phyloP scores from a whole-genome alignment of 2,888 invertebrate species.

The Leptarthrus brevirostris region DNA sequence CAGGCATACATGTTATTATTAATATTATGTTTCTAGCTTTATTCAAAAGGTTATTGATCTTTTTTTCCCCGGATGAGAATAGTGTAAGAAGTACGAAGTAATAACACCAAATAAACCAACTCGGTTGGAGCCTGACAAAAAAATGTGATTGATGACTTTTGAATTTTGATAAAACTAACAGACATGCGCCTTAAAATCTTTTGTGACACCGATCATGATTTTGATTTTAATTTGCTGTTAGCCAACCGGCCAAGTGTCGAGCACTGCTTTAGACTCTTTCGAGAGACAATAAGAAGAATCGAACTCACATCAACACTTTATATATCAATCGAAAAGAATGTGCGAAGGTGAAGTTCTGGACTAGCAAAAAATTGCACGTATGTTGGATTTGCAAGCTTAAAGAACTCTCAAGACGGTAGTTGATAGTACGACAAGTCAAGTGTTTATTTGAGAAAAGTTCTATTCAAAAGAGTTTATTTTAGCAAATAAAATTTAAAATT shows the following conservation, averaged over 20 bases:
- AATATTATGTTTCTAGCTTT: conserved; percentile 34
- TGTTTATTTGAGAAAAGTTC: no score
- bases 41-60: conserved; percentile 53
- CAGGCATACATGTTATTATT: conserved; percentile 37
- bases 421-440: no score
- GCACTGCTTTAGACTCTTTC: background rate
- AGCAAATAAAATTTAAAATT: no score
- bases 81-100: conserved; percentile 16
- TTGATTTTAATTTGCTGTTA: conserved; percentile 17
- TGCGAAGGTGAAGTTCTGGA: background rate
- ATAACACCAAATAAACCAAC: conserved; percentile 20
- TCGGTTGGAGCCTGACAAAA: background rate
- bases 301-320: background rate
- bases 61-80: background rate
- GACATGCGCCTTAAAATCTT: conserved; percentile 47
- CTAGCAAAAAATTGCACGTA: no score
- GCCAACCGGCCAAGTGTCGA: background rate
- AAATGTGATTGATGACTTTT: conserved; percentile 53
- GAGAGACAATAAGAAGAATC: background rate
- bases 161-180: conserved; percentile 48
- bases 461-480: no score
- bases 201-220: conserved; percentile 45
- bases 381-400: no score
- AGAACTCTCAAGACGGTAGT: no score
- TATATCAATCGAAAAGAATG: background rate